Evolutionary conservation across 2,797 vertebrate genomes (phyloP), one percentile per base, ranked within the genome.

Genomic region (Cyprinodon diabolis): DNA sequence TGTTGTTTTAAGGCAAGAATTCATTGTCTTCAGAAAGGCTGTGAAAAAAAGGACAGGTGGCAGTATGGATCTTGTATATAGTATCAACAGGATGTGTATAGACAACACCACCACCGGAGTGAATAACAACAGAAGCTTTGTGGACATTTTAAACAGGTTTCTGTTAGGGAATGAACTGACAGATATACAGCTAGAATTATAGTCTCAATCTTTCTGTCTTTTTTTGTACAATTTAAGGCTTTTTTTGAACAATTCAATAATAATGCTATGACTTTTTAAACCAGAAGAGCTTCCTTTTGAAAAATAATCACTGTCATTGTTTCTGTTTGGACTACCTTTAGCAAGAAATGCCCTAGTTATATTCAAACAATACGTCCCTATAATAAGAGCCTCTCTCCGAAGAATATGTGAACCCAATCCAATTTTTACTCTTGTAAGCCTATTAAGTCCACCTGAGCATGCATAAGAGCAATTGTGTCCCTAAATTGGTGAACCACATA

Each of bases 1-100:
- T 58, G 81, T 49, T 66, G 62, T 23, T 81, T 72, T 70, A 66
- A 68, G 67, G 12, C 55, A 71, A 82, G 75, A 48, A 78, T 89
- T 87, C 69, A 80, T 89, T 77, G 81, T 83, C 77, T 78, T 80
- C 83, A 80, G 69, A 52, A 84, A 82, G 82, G 82, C 83, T 73
- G 74, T 89, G 78, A 89, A 86, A 86, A 78, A 89, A 86, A 87
- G 78, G 80, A 84, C 92, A 93, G 90, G 82, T 93, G 91, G 85
- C 82, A 86, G 86, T 84, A 92, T 88, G 84, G 78, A 78, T 25
- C 68, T 1, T 90, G 93, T 95, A 86, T 94, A 93, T 84, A 94
- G 87, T 95, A 87, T 94, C 92, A 95, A 94, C 93, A 94, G 78
- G 73, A 82, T 78, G 82, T 95, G 95, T 95, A 88, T 95, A 94